Evolutionary conservation across 2,797 vertebrate genomes (phyloP).

Genomic region (Gallinago nigripennis): DNA sequence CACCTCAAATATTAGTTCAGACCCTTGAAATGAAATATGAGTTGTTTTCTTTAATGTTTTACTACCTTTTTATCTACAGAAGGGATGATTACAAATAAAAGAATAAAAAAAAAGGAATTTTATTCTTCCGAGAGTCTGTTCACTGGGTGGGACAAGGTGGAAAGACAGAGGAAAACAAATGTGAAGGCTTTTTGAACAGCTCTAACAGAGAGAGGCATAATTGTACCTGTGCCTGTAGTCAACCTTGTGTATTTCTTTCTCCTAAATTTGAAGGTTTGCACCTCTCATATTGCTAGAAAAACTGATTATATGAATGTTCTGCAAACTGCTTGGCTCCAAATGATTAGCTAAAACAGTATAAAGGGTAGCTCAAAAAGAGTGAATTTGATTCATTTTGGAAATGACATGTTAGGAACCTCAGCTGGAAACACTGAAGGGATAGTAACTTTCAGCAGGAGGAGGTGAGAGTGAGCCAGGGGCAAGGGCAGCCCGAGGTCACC

Average conservation of each 20-base stretch:
- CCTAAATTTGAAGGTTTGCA: neutral
- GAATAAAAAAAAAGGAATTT: neutral
- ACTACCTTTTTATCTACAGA: neutral
- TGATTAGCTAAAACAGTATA: neutral
- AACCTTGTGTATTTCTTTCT: neutral
- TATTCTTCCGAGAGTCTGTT: neutral
- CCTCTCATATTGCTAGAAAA: neutral
- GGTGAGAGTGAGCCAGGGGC: neutral
- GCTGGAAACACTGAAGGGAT: neutral
- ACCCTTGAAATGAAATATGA: neutral
- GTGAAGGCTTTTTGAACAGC: neutral
- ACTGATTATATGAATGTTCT: neutral
- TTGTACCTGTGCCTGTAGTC: neutral
- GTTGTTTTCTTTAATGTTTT: neutral
- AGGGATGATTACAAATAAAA: neutral
- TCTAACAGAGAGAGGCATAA: neutral
- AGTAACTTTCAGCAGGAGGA: neutral
- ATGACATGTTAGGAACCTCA: neutral
- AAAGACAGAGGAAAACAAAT: neutral
- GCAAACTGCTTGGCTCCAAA: neutral
- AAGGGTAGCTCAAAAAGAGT: neutral
- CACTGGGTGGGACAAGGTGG: fast-evolving
- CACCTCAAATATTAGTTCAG: neutral
- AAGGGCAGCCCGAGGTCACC: neutral
- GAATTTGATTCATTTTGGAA: neutral